Percentiles rank a stretch among this genome's conserved stretches.
Conservation (phyloP, 2,113 vertebrate genomes). For the Eidolon helvum region DNA sequence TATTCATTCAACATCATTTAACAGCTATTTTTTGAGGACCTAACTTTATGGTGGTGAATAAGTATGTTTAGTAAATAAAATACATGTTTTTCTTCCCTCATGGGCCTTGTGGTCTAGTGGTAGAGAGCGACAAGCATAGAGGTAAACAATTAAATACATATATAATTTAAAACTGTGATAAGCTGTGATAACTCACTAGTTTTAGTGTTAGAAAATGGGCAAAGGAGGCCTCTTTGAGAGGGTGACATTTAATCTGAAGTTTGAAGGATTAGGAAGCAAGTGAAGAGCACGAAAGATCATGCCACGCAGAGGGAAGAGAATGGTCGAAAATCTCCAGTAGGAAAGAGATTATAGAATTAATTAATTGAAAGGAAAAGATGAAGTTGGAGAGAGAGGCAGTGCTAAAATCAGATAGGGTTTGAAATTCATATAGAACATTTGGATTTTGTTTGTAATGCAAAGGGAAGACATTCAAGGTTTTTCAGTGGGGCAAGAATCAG, state of each 20-base stretch:
- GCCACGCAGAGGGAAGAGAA: neutral
- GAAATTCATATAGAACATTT: neutral
- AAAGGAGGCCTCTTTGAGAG: neutral
- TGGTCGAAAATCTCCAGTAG: neutral
- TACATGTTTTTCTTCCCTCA: neutral
- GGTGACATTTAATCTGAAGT: neutral
- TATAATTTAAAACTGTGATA: neutral
- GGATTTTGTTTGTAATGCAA: neutral
- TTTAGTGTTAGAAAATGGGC: neutral
- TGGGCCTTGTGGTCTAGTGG: neutral
- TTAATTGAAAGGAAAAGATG: neutral
- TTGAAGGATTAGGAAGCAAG: neutral
- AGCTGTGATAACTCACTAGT: neutral
- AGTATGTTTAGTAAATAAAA: neutral
- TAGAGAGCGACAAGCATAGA: neutral
- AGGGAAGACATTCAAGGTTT: neutral
- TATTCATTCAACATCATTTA: conserved; percentile 19
- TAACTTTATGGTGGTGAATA: neutral
- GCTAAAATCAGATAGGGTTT: neutral
- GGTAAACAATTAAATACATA: neutral
- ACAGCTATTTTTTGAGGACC: neutral
- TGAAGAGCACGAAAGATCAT: neutral
- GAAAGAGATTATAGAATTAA: neutral
- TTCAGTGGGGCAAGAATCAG: neutral
- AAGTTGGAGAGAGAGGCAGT: neutral